These are phyloP conservation scores for Melanophora roralis DNA, from an alignment of 2,888 invertebrate genomes.

Conservation along the genomic window DNA sequence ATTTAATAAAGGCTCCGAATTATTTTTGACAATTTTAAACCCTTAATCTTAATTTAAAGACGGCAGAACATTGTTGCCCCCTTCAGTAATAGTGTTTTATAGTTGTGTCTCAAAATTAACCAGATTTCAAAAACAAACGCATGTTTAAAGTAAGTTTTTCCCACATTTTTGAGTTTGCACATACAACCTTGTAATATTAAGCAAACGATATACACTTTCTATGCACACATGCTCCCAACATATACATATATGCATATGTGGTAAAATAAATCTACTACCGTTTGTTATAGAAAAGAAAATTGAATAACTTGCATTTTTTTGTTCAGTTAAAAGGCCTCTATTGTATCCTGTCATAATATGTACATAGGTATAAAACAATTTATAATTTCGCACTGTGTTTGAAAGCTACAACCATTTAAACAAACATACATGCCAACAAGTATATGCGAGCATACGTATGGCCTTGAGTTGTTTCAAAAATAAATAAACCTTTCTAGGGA, in stretches of 20 bases:
- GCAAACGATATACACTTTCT: no score
- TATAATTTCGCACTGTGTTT: conserved; percentile 36
- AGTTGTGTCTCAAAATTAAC: no score
- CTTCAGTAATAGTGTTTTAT: no score
- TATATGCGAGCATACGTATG: background rate
- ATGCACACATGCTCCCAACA: background rate
- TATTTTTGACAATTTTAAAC: no score
- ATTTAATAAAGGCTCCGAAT: no score
- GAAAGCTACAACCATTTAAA: background rate
- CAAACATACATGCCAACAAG: background rate
- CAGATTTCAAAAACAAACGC: no score
- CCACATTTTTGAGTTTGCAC: no score
- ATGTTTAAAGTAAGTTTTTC: no score
- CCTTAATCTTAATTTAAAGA: no score
- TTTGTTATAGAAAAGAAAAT: no score
- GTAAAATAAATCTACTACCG: background rate
- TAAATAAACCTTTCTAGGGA: background rate
- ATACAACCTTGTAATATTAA: no score
- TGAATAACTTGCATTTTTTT: conserved; percentile 33
- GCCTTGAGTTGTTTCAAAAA: background rate
- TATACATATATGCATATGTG: background rate
- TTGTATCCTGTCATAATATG: conserved; percentile 30
- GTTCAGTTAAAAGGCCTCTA: conserved; percentile 27
- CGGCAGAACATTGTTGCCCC: no score
- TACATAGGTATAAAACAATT: conserved; percentile 16